Evolutionary conservation across 2,797 vertebrate species (phyloP), one percentile per base, ranked within the genome.

Genomic region (Hippocampus kuda): DNA sequence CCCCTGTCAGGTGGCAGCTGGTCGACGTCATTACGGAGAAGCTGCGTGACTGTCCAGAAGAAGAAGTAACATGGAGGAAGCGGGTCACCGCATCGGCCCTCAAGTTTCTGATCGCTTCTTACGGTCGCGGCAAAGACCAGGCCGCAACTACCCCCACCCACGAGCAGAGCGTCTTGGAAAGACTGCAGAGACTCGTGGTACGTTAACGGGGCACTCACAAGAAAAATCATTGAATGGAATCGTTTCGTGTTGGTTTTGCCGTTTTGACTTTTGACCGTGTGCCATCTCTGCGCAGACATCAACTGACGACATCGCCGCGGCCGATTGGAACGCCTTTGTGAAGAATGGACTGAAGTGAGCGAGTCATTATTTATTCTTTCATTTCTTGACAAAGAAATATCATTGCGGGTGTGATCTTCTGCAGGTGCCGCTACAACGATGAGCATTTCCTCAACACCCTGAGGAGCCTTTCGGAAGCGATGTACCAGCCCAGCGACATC

Each of bases 281-380:
- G 27, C 11, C 46, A 3, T 60, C 67, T 59, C 61, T 24, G 11
- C 49, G 2, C 85, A 98, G 96, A 69, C 41, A 3, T 75, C 79
- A 1, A 66, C 89, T 73, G 84, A 82, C 42, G 87, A 92, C 61
- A 74, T 95, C 70, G 73, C 85, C 46, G 85, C 92, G 20, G 82
- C 83, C 20, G 93, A 94, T 2, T 99, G 96, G 96, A 93, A 93
- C 83, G 84, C 63, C 77, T 89, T 98, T 76, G 88, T 97, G 76
- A 98, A 94, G 84, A 82, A 73, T 0, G 97, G 97, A 70, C 91
- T 99, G n/a, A 99, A 92, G 97, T 98, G 86, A 85, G 94, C 77
- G 48, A 3, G 4, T 27, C 22, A 3, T n/a, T 12, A 67, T 41
- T 15, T 16, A 54, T 12, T 2, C 26, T 10, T 27, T n/a, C 3